These are phyloP conservation scores for Anthophora plumipes DNA, from an alignment of 2,888 invertebrate genomes.

Conservation along the genomic window DNA sequence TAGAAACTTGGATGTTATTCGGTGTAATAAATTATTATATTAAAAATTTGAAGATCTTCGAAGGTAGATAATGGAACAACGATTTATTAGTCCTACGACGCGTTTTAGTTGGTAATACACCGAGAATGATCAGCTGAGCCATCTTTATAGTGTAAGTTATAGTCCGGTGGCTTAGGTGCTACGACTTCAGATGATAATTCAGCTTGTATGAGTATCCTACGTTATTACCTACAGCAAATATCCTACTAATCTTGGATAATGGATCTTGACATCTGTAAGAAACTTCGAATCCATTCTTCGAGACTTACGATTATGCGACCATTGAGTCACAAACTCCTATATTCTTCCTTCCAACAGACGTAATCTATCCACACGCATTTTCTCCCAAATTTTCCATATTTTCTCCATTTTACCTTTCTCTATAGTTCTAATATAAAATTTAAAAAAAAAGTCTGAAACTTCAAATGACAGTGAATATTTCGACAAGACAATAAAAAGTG, in stretches of 20 bases:
- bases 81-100: not conserved
- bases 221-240: conserved; percentile 15
- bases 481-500: no score
- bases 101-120: conserved; percentile 18
- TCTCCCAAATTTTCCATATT: no score
- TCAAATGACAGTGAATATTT: no score
- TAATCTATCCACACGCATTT: no score
- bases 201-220: conserved; percentile 16
- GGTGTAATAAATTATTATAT: conserved; percentile 1
- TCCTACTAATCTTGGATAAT: conserved; percentile 30
- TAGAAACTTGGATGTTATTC: no score
- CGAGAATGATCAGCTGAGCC: conserved; percentile 7
- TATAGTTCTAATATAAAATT: no score
- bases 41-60: not conserved
- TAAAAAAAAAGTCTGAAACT: no score
- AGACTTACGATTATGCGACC: not conserved
- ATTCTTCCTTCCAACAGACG: no score
- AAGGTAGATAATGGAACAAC: conserved; percentile 14
- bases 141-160: conserved; percentile 32
- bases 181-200: conserved; percentile 27
- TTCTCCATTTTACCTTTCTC: no score
- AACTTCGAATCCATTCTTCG: not conserved
- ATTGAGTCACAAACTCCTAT: no score
- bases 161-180: conserved; percentile 13
- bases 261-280: conserved; percentile 4